These are phyloP conservation scores for Henricia sp. DNA, from an alignment of 53 echinoderm and acorn worm species.

Conservation along the genomic window DNA sequence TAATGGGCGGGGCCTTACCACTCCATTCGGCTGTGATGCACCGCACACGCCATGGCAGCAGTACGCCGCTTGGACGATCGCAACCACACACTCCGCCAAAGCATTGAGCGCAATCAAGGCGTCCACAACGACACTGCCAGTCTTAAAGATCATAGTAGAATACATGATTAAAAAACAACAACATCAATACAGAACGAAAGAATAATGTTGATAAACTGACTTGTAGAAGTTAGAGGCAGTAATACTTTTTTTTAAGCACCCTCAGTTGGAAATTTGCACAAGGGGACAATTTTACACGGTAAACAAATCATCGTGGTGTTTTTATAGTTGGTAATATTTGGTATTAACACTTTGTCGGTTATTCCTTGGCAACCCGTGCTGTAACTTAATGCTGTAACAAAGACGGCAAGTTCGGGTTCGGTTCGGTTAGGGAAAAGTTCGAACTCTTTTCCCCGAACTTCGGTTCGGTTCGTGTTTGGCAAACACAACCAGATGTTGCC, in stretches of 20 bases:
- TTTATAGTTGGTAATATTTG: no score
- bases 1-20: no score
- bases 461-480: no score
- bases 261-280: not conserved
- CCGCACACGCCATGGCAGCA: constrained; percentile 1
- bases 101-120: constrained; percentile 8
- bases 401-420: no score
- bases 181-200: not conserved
- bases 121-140: not conserved
- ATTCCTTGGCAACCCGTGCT: no score
- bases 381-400: no score
- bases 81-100: not conserved
- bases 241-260: not conserved
- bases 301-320: no score
- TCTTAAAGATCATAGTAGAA: not conserved
- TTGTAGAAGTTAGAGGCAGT: not conserved
- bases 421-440: no score
- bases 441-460: no score
- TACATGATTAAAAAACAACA: not conserved
- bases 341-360: no score
- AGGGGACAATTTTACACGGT: not conserved
- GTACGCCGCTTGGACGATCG: constrained; percentile 6
- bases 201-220: not conserved
- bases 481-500: no score
- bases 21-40: no score